Conservation (phyloP, 1,140 invertebrate genomes). For the Lethocerus indicus region DNA sequence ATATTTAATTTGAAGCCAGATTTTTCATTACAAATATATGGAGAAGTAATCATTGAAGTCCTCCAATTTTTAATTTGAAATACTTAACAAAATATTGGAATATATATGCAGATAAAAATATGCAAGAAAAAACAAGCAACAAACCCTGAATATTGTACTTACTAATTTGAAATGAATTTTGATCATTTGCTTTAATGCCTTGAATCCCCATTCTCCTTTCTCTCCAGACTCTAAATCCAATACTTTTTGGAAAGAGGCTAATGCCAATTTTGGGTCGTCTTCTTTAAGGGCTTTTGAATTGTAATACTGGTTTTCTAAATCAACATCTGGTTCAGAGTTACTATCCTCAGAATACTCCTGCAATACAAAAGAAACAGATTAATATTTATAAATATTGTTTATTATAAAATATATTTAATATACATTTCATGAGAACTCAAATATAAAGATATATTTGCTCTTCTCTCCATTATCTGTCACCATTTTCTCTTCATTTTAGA, state of each 20-base stretch:
- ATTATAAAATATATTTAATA: too few species aligned
- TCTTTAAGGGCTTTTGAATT: constrained; percentile 98
- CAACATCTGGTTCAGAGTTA: constrained; percentile 96
- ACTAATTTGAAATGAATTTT: constrained; percentile 99
- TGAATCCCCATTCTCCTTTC: constrained; percentile 99
- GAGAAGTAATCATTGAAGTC: not conserved
- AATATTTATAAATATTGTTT: not conserved
- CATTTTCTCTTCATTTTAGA: too few species aligned
- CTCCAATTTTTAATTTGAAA: not conserved
- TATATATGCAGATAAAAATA: not conserved
- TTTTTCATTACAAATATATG: too few species aligned
- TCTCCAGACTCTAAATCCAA: constrained; percentile 90
- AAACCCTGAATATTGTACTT: constrained; percentile 19
- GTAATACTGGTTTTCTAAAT: constrained; percentile 99
- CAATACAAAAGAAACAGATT: constrained; percentile 18
- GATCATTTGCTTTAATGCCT: constrained; percentile 99
- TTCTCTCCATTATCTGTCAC: too few species aligned
- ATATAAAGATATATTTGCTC: too few species aligned
- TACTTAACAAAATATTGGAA: not conserved
- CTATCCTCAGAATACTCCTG: constrained; percentile 92
- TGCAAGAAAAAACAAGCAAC: not conserved
- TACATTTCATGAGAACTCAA: too few species aligned
- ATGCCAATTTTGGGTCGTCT: constrained; percentile 81
- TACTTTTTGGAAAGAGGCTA: constrained; percentile 93
- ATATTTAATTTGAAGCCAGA: too few species aligned